Conservation (phyloP, 2,888 invertebrate genomes). For the Polymixis flavicincta region DNA sequence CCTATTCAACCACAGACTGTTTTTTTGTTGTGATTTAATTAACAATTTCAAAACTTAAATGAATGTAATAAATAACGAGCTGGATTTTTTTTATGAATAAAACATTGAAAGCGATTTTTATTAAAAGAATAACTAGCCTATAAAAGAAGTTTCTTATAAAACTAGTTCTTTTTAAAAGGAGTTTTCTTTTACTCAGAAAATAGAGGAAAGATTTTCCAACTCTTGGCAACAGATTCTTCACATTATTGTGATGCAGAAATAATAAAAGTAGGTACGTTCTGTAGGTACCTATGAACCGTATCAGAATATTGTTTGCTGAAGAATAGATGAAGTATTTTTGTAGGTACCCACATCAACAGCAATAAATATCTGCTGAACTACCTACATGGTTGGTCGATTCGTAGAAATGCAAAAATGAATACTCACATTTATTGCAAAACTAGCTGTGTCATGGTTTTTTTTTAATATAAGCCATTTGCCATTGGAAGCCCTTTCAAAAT, state of each 20-base stretch:
- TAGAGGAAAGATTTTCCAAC: not conserved
- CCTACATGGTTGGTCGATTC: not conserved
- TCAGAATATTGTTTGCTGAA: not conserved
- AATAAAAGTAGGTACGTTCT: not conserved
- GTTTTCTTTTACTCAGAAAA: not conserved
- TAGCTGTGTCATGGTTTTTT: too few relatives aligned
- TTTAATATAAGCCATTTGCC: too few relatives aligned
- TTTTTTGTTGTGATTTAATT: slow-evolving; percentile 34
- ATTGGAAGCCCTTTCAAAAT: too few relatives aligned
- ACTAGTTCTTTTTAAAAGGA: slow-evolving; percentile 5
- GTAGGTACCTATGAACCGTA: not conserved
- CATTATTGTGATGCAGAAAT: not conserved
- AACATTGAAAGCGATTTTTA: slow-evolving; percentile 11
- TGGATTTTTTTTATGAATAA: slow-evolving; percentile 18
- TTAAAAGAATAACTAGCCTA: not conserved
- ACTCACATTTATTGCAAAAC: not conserved
- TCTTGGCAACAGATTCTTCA: slow-evolving; percentile 10
- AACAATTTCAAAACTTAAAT: not conserved
- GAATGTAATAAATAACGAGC: not conserved
- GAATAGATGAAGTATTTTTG: not conserved
- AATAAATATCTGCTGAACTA: too few relatives aligned
- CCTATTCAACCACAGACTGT: not conserved
- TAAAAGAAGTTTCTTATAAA: slow-evolving; percentile 13
- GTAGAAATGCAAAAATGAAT: not conserved
- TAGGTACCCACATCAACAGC: not conserved